Base-by-base conservation (phyloP, 2,888 invertebrate species). In the Gibbula magus region DNA sequence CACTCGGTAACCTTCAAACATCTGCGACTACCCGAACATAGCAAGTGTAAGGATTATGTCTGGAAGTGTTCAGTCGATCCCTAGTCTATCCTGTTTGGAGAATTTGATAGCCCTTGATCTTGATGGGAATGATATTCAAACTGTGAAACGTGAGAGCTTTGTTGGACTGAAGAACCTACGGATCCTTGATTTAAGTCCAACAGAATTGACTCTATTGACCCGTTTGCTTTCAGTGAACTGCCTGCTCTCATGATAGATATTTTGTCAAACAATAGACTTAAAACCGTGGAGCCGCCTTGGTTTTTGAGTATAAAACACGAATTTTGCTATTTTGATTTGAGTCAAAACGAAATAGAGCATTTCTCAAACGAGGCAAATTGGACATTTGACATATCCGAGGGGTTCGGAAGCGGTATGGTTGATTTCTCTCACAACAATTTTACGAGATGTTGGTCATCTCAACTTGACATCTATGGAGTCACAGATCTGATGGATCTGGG, bases 351-450 rank as follows among this genome's bases (percentile, higher is more conserved):
- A 20, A 70, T 70, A 70, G 3, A 2, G 7, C 32, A 39, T 5
- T 70, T 70, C n/a, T 70, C 70, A 39, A 70, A 70, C 13, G 20
- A 70, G 35, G 70, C 16, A 39, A 70, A 70, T 35, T 70, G 70
- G 70, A 16, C 18, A 2, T 2, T 70, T 3, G 20, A 70, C 10
- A 8, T n/a, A 39, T n/a, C 35, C 39, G 35, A 35, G 7, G 4
- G 13, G 18, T 70, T 35, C 35, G 70, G 70, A 32, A 35, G 39
- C 2, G 70, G 70, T 8, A 7, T 35, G 13, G 70, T 70, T 2
- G 4, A 35, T 35, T 20, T 39, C 2, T 35, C 39, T 32, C 39
- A 70, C 20, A 70, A 70, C n/a, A 1, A 35, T 16, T 70, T 32
- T 2, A 70, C 35, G 39, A 18, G 3, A 39, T 70, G 70, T 35